These are phyloP conservation scores for Hycleus cichorii DNA, from an alignment of 1,140 invertebrate species.

Conservation along the genomic window DNA sequence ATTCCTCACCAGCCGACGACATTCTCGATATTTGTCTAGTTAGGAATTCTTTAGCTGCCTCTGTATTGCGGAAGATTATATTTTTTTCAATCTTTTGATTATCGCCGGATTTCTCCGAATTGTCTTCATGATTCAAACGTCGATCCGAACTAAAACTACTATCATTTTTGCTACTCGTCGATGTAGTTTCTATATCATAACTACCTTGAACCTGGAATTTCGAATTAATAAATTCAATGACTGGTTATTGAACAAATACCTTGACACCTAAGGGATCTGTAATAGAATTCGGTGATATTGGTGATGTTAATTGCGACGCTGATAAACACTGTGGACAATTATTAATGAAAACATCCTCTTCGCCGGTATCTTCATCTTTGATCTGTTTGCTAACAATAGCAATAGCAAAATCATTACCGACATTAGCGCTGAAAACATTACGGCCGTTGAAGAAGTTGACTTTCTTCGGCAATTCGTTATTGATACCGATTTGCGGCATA, in stretches of 20 bases:
- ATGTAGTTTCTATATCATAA: conserved; percentile 45
- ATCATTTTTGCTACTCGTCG: conserved; percentile 44
- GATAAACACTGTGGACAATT: conserved; percentile 57
- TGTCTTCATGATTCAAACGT: conserved; percentile 32
- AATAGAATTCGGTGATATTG: conserved; percentile 42
- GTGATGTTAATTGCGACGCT: conserved; percentile 45
- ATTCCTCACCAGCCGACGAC: conserved; percentile 57
- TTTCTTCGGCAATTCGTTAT: conserved; percentile 51
- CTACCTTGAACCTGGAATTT: conserved; percentile 32
- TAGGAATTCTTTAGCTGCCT: conserved; percentile 62
- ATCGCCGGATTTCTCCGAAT: conserved; percentile 11
- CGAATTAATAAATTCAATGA: neutral
- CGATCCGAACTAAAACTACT: conserved; percentile 28
- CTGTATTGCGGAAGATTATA: conserved; percentile 62
- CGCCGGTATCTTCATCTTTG: conserved; percentile 54
- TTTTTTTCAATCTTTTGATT: conserved; percentile 48
- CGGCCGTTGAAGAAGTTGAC: conserved; percentile 62
- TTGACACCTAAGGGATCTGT: conserved; percentile 44
- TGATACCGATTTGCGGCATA: conserved; percentile 62
- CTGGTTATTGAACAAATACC: conserved; percentile 8
- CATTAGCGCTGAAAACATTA: conserved; percentile 52
- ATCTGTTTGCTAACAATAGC: conserved; percentile 55
- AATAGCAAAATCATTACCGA: conserved; percentile 61
- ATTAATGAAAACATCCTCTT: conserved; percentile 53
- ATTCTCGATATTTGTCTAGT: conserved; percentile 67